Conservation (phyloP, 2,113 vertebrate species). For the Vireo altiloquus region DNA sequence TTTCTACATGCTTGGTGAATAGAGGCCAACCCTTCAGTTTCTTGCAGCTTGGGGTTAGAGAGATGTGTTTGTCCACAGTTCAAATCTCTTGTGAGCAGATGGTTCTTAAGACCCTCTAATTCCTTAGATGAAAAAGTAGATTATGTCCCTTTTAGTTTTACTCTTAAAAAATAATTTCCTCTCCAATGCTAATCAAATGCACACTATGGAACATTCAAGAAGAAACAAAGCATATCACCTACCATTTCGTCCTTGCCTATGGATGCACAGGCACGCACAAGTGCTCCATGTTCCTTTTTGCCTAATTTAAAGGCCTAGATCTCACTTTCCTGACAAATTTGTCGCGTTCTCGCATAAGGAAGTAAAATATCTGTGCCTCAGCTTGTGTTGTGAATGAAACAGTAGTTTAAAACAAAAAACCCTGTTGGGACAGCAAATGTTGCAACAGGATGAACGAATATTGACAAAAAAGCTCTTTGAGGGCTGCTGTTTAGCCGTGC, state of each 20-base stretch:
- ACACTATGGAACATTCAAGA: background rate
- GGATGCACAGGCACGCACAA: too few relatives aligned
- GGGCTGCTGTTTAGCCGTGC: background rate
- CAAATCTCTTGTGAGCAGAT: background rate
- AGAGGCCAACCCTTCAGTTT: background rate
- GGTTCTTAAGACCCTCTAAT: background rate
- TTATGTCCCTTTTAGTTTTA: background rate
- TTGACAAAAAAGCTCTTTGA: background rate
- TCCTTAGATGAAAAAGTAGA: background rate
- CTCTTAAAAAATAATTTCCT: background rate
- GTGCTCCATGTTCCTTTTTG: background rate
- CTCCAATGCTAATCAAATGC: background rate
- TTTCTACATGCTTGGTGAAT: background rate
- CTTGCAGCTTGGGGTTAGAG: background rate
- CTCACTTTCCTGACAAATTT: background rate
- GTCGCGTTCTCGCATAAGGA: fast-evolving
- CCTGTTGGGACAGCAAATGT: background rate
- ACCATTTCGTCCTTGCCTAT: background rate
- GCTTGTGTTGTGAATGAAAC: background rate
- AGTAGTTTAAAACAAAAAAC: background rate
- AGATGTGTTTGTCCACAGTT: background rate
- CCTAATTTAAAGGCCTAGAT: background rate
- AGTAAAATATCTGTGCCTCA: background rate
- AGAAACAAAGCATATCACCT: background rate
- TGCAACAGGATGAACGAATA: background rate